Evolutionary conservation across 2,113 vertebrate species (phyloP), one percentile per base, ranked within the genome.

Genomic region (Solea solea): DNA sequence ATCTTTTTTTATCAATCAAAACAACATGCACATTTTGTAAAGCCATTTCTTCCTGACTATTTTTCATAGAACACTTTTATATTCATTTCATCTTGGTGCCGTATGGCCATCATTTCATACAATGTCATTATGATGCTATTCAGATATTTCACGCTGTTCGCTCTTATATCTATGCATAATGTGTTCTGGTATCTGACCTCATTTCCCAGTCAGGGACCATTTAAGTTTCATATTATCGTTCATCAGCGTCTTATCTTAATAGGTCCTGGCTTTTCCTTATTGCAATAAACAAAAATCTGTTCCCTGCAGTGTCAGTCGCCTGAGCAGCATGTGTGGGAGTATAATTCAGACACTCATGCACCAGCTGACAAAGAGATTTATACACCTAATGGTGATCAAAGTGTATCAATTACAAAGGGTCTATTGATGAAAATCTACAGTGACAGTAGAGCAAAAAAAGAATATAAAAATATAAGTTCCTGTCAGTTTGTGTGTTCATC

Each of bases 181-280:
- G 40, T 5, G 16, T 81, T 82, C 56, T 60, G 40, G 48, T 81
- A 74, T 76, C 53, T 50, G 57, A 83, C 75, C 82, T 75, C 79
- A 83, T 85, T 90, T 84, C 72, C 82, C 46, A 3, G 62, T 54
- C 11, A 25, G 69, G 63, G 50, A 83, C 86, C 72, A 84, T 86
- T 85, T 82, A 80, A 62, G 44, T 88, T 80, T 67, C 67, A 68
- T 67, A 63, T 76, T 83, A 88, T 90, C 76, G 1, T 84, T 77
- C 67, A 86, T 86, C 86, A 69, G 1, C 6, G 16, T 69, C 84
- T 88, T 83, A 88, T 90, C 84, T 85, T 85, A 83, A 90, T 82
- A 65, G 61, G 74, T 62, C 63, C 71, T 67, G 21, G 74, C 69
- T 77, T 78, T 74, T 61, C 51, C 46, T 78, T 57, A 83, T 86